Evolutionary conservation across 2,113 vertebrate species (phyloP).

Genomic region (Onychorhynchus coronatus): DNA sequence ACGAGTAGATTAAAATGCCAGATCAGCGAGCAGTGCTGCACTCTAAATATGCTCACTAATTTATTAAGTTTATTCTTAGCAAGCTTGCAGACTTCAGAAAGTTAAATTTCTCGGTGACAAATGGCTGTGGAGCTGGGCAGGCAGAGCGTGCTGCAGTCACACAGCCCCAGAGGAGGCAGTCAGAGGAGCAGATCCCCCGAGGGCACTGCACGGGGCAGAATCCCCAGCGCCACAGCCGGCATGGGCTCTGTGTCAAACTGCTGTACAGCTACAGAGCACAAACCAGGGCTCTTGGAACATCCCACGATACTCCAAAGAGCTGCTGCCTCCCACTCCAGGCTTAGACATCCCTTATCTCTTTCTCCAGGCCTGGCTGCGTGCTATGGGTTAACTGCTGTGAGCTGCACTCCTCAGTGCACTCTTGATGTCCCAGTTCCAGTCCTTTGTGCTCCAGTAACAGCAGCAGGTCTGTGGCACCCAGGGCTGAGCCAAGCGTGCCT

Average conservation of each 20-base stretch:
- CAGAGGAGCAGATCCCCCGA: not conserved
- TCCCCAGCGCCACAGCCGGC: not conserved
- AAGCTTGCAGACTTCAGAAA: conserved; percentile 62
- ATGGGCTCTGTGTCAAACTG: not conserved
- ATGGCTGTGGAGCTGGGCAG: conserved; percentile 5
- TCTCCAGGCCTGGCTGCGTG: not conserved
- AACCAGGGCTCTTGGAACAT: not conserved
- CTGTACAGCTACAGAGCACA: not conserved
- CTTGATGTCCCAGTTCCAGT: not conserved
- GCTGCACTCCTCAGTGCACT: not conserved
- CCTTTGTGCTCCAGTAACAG: not conserved
- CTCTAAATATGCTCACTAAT: conserved; percentile 65
- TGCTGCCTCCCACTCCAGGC: not conserved
- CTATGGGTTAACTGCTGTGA: not conserved
- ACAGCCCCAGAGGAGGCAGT: not conserved
- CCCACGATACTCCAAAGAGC: not conserved
- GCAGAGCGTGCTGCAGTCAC: not conserved
- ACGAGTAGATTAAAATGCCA: conserved; percentile 68
- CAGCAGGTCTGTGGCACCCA: not conserved
- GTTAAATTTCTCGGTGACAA: conserved; percentile 65
- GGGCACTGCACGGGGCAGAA: not conserved
- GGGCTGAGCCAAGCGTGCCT: not conserved
- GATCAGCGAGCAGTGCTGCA: conserved; percentile 46
- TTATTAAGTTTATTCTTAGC: conserved; percentile 71
- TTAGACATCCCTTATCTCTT: not conserved